Base-by-base conservation (phyloP, 2,113 vertebrate genomes). In the Ochotona princeps region DNA sequence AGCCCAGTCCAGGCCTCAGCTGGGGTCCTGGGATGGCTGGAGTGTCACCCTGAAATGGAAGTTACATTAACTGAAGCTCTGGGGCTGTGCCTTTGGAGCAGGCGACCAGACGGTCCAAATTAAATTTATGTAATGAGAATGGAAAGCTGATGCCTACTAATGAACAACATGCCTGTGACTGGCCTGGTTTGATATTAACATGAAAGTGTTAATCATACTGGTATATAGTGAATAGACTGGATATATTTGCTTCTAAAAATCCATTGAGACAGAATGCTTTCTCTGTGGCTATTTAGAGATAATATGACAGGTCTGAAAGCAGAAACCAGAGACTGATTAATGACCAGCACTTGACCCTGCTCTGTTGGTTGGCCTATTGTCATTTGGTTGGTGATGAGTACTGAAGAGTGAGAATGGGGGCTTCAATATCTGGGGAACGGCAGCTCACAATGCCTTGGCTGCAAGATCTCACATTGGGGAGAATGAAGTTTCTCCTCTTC, bases 41-140 rank as follows among this genome's bases (percentile, higher is more conserved):
- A 83, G n/a, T 74, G 30, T 61, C 66, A 61, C 11, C n/a, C 66
- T 57, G 30, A 60, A 92, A 70, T 86, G 57, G 79, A 75, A 94
- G 89, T 82, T 2, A 67, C 28, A n/a, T 70, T 96, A 79, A 89
- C 74, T 85, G 60, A 72, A 90, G 90, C 72, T 49, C 7, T 23
- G 26, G 23, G 18, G 7, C n/a, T 79, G 17, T 86, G n/a, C 23
- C 61, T 92, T 96, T 88, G 49, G 95, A 97, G 91, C 91, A 96
- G 92, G 80, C 81, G 28, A 90, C 87, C 95, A n/a, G 57, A 92
- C 83, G 96, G 89, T 94, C 94, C 85, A 96, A 96, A 95, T 91
- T 96, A 96, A 97, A 97, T 98, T 97, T 98, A 4, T 96, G 96
- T 97, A 93, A 96, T 96, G 97, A 96, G 95, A 93, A 95, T 92